Base-by-base conservation (phyloP, 2,888 invertebrate genomes). In the Trachelus troglodyta region DNA sequence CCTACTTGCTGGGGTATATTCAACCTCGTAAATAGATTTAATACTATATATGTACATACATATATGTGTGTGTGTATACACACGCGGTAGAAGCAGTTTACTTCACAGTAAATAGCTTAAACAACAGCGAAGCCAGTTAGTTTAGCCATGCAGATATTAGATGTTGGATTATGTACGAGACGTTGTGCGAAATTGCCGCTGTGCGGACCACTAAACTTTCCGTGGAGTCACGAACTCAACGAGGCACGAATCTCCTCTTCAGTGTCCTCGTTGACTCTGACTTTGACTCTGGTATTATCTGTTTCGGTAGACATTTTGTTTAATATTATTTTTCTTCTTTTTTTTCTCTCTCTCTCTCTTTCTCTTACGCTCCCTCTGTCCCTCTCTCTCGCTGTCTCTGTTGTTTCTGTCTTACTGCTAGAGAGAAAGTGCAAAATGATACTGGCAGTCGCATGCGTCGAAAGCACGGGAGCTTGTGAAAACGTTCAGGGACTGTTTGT, bases 61-160 rank as follows among this genome's bases (percentile, higher is more conserved):
- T 35, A 35, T 34, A 34, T 34, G 11, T 35, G 12, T 12, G 35
- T 12, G 35, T 35, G 6, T 6, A n/a, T 31, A 33, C 15, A 34
- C 74, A 33, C 35, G 3, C 30, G 30, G 33, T 23, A 37, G 30
- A 69, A 35, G 35, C 69, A 69, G 79, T 75, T 76, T 77, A 76
- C 73, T 75, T 69, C 74, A 73, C 77, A 77, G 79, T 81, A 82
- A 83, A 82, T 83, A 83, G 79, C 79, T 77, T 78, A 80, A 82
- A 80, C 81, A 82, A 80, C 77, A 73, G 75, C 76, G 74, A 71
- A 76, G 73, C 80, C 80, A 79, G 78, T 82, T 83, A 80, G 79
- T 81, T 81, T 76, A 79, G 75, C 82, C 76, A 81, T 80, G 80
- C 75, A 73, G 56, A 76, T 77, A 83, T 83, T 85, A 83, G 82